Evolutionary conservation across 2,888 invertebrate genomes (phyloP).

Genomic region (Asteroscopus sphinx): DNA sequence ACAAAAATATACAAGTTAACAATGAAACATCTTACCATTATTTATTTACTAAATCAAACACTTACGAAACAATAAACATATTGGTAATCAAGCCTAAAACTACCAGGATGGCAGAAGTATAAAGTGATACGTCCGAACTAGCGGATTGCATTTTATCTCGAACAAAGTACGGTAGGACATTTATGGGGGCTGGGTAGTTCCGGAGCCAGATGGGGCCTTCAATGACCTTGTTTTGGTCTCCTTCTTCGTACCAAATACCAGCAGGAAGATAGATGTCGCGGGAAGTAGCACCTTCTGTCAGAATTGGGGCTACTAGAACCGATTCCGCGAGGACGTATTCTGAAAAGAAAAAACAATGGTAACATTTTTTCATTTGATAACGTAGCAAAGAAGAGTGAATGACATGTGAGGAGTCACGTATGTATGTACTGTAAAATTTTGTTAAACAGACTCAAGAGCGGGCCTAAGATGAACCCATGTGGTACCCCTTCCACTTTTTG

Average conservation of each 20-base stretch:
- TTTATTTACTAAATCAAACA: background rate
- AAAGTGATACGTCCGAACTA: conserved; percentile 54
- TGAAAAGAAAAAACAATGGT: conserved; percentile 74
- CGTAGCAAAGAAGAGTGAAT: no score
- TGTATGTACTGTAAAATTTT: background rate
- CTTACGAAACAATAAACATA: conserved; percentile 18
- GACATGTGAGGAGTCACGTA: no score
- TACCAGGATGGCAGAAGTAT: conserved; percentile 61
- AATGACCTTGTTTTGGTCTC: conserved; percentile 76
- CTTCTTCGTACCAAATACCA: conserved; percentile 93
- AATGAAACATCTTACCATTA: background rate
- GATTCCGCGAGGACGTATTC: conserved; percentile 95
- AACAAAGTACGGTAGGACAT: conserved; percentile 92
- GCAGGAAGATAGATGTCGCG: conserved; percentile 94
- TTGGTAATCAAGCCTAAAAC: conserved; percentile 64
- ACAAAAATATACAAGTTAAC: background rate
- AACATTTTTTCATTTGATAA: no score
- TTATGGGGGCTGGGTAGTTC: conserved; percentile 92
- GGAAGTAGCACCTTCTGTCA: conserved; percentile 89
- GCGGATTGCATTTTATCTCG: conserved; percentile 44
- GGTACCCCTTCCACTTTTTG: background rate
- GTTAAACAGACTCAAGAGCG: background rate
- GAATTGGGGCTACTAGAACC: conserved; percentile 94
- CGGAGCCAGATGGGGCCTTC: conserved; percentile 91
- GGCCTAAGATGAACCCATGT: conserved; percentile 8